A percentile compares a stretch with the other conserved stretches of the same genome.
These are phyloP conservation scores for Drosophila ficusphila DNA, from an alignment of 1,140 invertebrate species.

Conservation along the genomic window DNA sequence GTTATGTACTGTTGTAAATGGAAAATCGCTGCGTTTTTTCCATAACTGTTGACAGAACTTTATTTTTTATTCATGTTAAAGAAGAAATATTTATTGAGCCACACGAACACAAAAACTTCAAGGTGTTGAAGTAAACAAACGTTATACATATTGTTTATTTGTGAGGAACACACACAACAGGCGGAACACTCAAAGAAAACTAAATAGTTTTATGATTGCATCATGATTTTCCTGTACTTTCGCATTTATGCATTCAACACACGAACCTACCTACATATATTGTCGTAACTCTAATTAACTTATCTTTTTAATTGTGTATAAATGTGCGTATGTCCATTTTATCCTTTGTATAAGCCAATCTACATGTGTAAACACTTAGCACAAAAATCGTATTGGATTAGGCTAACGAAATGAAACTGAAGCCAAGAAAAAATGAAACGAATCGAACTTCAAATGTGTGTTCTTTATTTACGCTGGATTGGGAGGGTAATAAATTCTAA, in stretches of 20 bases:
- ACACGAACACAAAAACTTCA: slow-evolving; percentile 18
- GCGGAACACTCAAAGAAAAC: slow-evolving; percentile 9
- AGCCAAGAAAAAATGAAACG: slow-evolving; percentile 30
- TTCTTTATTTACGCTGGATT: slow-evolving; percentile 16
- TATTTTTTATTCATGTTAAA: slow-evolving; percentile 77
- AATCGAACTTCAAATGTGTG: slow-evolving; percentile 16
- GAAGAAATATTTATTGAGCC: slow-evolving; percentile 54
- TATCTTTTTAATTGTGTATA: slow-evolving; percentile 72
- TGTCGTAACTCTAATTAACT: slow-evolving; percentile 73
- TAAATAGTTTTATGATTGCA: slow-evolving; percentile 18
- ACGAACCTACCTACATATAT: slow-evolving; percentile 49
- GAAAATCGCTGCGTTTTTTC: slow-evolving; percentile 29
- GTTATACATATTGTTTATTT: slow-evolving; percentile 46
- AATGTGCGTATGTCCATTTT: slow-evolving; percentile 69
- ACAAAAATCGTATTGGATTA: slow-evolving; percentile 42
- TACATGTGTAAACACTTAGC: slow-evolving; percentile 15
- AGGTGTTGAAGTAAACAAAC: slow-evolving; percentile 33
- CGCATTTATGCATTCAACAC: slow-evolving; percentile 77
- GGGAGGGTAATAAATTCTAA: too few species aligned
- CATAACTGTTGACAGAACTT: slow-evolving; percentile 55
- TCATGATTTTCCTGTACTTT: slow-evolving; percentile 66
- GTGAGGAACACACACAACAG: slow-evolving; percentile 17
- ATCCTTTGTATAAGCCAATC: slow-evolving; percentile 60
- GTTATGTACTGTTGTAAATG: slow-evolving; percentile 62
- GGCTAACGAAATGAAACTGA: slow-evolving; percentile 27